A percentile compares a stretch with the other conserved stretches of the same genome.
Conservation (phyloP, 2,888 invertebrate species). For the Drosophila hawaiiensis region DNA sequence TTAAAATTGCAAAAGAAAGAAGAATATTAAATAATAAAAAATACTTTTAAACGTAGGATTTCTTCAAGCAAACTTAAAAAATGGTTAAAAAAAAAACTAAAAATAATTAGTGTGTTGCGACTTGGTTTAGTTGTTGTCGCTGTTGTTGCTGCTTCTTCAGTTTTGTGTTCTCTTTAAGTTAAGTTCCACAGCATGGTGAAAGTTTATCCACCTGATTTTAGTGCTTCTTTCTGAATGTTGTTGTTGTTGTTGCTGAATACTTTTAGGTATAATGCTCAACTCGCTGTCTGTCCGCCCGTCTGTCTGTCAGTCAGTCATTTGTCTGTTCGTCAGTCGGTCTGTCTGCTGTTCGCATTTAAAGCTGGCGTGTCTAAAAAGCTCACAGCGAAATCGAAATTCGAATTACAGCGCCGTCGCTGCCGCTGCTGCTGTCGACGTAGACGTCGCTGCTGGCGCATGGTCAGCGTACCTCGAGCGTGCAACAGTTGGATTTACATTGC, state of each 20-base stretch:
- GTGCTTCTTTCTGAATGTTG: constrained; percentile 44
- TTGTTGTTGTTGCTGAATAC: constrained; percentile 24
- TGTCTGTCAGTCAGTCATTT: constrained; percentile 11
- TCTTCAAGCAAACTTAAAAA: neutral
- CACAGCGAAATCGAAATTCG: constrained; percentile 60
- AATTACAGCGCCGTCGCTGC: constrained; percentile 44
- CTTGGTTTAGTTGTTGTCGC: constrained; percentile 15
- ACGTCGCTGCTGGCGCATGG: constrained; percentile 41
- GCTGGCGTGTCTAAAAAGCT: constrained; percentile 56
- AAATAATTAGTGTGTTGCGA: constrained; percentile 10
- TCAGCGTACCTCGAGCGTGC: constrained; percentile 74
- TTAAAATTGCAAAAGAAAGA: too few species aligned
- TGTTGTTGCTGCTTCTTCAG: constrained; percentile 19
- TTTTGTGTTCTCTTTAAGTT: constrained; percentile 63
- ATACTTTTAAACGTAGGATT: neutral
- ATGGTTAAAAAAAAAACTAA: neutral
- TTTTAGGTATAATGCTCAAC: constrained; percentile 40
- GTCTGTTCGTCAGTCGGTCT: constrained; percentile 12
- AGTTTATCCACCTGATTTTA: constrained; percentile 68
- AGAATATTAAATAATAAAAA: neutral
- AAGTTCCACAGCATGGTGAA: constrained; percentile 62
- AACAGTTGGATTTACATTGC: constrained; percentile 56
- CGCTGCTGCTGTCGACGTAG: constrained; percentile 2
- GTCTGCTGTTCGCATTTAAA: constrained; percentile 37
- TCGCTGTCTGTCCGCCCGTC: constrained; percentile 22